Conservation (phyloP, 2,797 vertebrate genomes). For the Enteromius paludinosus region DNA sequence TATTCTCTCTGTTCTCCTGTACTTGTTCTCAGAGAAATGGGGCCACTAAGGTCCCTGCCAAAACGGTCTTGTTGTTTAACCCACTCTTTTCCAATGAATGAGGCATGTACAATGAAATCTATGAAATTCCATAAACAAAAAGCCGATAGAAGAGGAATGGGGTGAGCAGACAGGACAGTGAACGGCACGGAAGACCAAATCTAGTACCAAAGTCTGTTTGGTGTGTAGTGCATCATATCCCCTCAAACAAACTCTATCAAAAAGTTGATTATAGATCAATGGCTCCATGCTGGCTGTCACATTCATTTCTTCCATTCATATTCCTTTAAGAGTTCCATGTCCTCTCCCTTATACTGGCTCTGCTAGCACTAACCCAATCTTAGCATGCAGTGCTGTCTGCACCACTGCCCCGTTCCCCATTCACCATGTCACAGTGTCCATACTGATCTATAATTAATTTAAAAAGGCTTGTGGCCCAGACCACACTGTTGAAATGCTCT, state of each 20-base stretch:
- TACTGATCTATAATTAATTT: conserved; percentile 78
- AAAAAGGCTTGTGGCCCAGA: conserved; percentile 71
- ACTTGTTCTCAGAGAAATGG: conserved; percentile 12
- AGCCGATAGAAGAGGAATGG: background rate
- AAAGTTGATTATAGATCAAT: background rate
- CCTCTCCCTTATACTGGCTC: background rate
- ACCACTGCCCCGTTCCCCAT: conserved; percentile 59
- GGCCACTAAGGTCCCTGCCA: conserved; percentile 5
- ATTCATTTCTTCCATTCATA: background rate
- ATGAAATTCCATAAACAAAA: conserved; percentile 4
- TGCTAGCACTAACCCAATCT: conserved; percentile 67
- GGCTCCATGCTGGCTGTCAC: background rate
- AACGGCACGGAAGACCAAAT: conserved; percentile 50
- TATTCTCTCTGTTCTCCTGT: background rate
- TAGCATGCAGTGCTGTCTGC: conserved; percentile 58
- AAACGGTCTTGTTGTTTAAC: background rate
- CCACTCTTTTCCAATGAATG: conserved; percentile 2
- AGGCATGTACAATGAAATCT: background rate
- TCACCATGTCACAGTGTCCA: conserved; percentile 71
- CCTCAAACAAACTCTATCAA: background rate
- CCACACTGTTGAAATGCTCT: conserved; percentile 71
- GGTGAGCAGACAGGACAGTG: conserved; percentile 66
- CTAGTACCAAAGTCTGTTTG: background rate
- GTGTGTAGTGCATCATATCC: background rate
- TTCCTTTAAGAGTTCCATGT: background rate